These are phyloP conservation scores for Acanthosepion esculentum DNA, from an alignment of 2,888 invertebrate genomes.

Conservation along the genomic window DNA sequence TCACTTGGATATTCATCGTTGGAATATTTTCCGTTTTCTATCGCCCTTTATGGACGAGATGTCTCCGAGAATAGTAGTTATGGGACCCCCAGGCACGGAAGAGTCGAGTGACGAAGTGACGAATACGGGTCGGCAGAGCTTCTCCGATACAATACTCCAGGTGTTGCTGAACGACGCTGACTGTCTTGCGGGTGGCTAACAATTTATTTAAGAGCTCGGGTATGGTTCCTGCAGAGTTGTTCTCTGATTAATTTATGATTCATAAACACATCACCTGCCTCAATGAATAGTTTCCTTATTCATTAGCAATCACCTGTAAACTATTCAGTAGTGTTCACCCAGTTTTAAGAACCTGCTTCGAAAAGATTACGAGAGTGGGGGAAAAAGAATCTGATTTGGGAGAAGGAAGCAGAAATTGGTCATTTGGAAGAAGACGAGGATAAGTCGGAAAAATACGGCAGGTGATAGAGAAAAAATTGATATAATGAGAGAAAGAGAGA, in stretches of 20 bases:
- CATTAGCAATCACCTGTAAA: neutral
- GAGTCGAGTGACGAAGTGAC: neutral
- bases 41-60: neutral
- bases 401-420: neutral
- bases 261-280: constrained; percentile 5
- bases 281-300: neutral
- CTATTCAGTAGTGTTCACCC: neutral
- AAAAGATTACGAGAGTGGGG: neutral
- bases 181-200: neutral
- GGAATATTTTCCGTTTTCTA: neutral
- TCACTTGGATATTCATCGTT: neutral
- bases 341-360: neutral
- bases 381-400: neutral
- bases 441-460: no score
- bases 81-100: neutral
- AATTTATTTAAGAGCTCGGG: constrained; percentile 8
- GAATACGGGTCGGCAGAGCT: neutral
- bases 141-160: neutral
- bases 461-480: neutral
- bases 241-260: neutral
- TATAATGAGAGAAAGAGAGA: neutral
- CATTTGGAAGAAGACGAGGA: neutral
- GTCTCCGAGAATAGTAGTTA: neutral
- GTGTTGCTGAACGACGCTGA: neutral
- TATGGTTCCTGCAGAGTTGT: neutral